Evolutionary conservation across 2,888 invertebrate genomes (phyloP).

Genomic region (Rhamphomyia laevipes): DNA sequence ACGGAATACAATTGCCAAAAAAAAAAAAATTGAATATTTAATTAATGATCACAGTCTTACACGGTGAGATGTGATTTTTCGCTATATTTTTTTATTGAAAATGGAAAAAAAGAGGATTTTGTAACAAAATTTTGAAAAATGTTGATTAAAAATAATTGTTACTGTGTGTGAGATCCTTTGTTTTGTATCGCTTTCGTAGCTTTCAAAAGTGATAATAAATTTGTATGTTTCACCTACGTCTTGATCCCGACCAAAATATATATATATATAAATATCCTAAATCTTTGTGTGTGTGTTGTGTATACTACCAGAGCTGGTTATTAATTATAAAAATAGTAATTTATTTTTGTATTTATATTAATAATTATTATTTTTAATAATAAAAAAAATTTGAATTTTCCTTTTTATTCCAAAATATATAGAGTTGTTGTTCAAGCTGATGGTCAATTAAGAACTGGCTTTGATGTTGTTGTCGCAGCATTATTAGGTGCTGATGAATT

Average conservation of each 20-base stretch:
- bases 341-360: slow-evolving; percentile 26
- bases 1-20: no score
- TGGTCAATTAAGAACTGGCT: slow-evolving; percentile 88
- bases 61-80: slow-evolving; percentile 22
- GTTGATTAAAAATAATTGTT: slow-evolving; percentile 1
- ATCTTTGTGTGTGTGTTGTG: slow-evolving; percentile 1
- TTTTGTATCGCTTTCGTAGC: no score
- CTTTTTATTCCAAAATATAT: not conserved
- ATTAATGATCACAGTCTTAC: slow-evolving; percentile 16
- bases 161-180: no score
- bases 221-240: no score
- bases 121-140: slow-evolving; percentile 1
- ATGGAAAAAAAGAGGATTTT: not conserved
- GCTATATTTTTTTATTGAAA: not conserved
- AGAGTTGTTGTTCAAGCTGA: slow-evolving; percentile 93
- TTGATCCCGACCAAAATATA: no score
- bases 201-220: no score
- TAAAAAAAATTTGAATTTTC: not conserved
- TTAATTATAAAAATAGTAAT: slow-evolving; percentile 30
- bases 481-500: slow-evolving; percentile 96
- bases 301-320: slow-evolving; percentile 26
- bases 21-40: no score
- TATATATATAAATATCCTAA: not conserved
- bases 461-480: slow-evolving; percentile 93
- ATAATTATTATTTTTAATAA: slow-evolving; percentile 26